phyloP scores from a whole-genome alignment of 1,140 invertebrate species.

The Rhagoletis pomonella region DNA sequence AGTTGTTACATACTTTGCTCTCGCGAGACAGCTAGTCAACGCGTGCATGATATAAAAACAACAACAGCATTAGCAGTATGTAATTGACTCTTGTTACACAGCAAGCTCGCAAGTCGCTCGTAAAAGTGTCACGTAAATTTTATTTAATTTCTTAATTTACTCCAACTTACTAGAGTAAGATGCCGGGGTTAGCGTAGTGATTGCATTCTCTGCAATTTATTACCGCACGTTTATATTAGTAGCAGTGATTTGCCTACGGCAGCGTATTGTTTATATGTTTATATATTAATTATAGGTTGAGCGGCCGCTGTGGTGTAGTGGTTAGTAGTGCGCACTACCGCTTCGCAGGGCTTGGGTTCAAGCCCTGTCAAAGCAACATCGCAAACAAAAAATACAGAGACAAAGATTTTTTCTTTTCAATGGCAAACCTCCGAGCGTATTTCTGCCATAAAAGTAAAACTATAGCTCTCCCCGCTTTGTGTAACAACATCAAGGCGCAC shows the following conservation, averaged over 20 bases:
- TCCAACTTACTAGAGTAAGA: background rate
- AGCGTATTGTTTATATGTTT: background rate
- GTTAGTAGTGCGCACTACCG: too few species aligned
- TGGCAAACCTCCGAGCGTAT: too few species aligned
- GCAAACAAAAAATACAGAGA: too few species aligned
- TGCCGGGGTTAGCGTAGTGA: too few species aligned
- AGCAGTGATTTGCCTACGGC: background rate
- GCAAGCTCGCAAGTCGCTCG: background rate
- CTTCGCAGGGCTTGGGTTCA: too few species aligned
- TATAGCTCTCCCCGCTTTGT: too few species aligned
- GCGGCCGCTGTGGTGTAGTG: too few species aligned
- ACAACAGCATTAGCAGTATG: background rate
- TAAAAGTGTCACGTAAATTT: slow-evolving; percentile 29
- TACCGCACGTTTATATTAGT: background rate
- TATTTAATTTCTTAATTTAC: slow-evolving; percentile 29
- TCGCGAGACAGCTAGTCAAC: background rate
- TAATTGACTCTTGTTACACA: background rate
- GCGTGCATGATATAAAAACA: background rate
- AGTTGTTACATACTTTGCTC: background rate
- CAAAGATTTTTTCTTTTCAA: too few species aligned
- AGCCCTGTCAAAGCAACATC: too few species aligned
- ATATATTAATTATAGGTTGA: too few species aligned
- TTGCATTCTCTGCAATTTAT: slow-evolving; percentile 4
- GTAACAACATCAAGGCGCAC: too few species aligned
- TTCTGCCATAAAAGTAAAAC: too few species aligned